These are phyloP conservation scores for Theristicus caerulescens DNA, from an alignment of 2,113 vertebrate genomes.

Conservation along the genomic window DNA sequence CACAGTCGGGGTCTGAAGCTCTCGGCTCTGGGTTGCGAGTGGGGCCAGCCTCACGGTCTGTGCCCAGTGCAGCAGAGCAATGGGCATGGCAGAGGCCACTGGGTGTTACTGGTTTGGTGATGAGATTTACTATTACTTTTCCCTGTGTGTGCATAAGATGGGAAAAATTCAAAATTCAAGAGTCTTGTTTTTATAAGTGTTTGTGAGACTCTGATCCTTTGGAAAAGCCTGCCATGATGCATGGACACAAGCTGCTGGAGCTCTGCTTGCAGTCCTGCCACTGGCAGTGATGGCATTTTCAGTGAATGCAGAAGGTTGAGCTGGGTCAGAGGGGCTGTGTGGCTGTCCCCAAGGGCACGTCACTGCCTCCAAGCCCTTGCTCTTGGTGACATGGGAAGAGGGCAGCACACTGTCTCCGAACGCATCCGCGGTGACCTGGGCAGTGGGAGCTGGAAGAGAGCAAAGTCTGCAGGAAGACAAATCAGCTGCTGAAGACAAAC, in stretches of 20 bases:
- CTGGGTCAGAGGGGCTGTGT: background rate
- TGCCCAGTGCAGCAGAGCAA: background rate
- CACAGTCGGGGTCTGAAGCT: background rate
- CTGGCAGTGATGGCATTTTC: background rate
- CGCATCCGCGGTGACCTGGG: background rate
- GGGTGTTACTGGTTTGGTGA: background rate
- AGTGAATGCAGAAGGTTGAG: background rate
- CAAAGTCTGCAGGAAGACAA: conserved; percentile 6
- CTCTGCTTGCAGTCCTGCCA: background rate
- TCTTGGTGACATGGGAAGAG: background rate
- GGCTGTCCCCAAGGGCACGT: background rate
- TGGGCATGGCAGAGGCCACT: background rate
- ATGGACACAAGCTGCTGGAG: background rate
- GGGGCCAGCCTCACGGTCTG: rapidly evolving
- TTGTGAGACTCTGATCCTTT: background rate
- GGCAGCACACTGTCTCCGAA: background rate
- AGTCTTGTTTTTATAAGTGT: background rate
- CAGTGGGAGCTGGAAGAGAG: background rate
- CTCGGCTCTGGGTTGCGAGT: background rate
- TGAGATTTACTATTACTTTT: background rate
- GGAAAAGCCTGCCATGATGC: background rate
- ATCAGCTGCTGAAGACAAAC: conserved; percentile 13
- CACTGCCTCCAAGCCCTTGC: background rate
- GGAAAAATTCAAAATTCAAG: background rate
- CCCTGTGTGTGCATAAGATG: background rate